Evolutionary conservation across 2,888 invertebrate genomes (phyloP), one percentile per base, ranked within the genome.

Genomic region (Dicyrtoma fusca): DNA sequence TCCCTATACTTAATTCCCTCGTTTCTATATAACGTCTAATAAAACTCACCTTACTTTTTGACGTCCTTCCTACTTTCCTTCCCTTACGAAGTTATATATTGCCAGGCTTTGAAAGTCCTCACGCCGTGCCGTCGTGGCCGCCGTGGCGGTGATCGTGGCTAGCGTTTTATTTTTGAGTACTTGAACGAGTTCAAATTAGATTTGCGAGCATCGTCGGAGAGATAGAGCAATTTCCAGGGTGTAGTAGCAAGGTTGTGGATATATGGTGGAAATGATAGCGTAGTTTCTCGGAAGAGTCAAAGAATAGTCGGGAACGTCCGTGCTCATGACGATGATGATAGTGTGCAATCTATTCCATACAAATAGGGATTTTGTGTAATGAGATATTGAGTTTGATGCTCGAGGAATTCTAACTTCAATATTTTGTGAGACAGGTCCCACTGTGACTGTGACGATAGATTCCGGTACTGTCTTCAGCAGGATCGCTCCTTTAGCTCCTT

Each of bases 361-460:
- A 51, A 55, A 23, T 21, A 55, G 13, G 21, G 19, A 55, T 21
- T 23, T 23, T 55, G 55, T 21, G 21, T 42, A 61, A 61, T 61
- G 61, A 61, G 61, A 61, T 42, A 53, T 53, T 53, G 53, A 53
- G 53, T 57, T 61, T 42, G 42, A 26, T 17, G 44, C 8, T n/a
- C 17, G 61, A 44, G 44, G 42, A 21, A 55, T 82, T 14, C 34
- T 34, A 34, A 34, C 19, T 53, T 53, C 21, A 11, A 53, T 65
- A 10, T 61, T 17, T 61, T n/a, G 13, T 49, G 49, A 25, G 21
- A 55, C 83, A 89, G 90, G 80, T 90, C 90, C 0, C 88, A 89
- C 82, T 92, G 92, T 83, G 85, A 86, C 63, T 92, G 92, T 80
- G 91, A 92, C 83, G 81, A 83, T 0, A 85, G 85, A 79, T 92